phyloP scores from a whole-genome alignment of 2,888 invertebrate genomes.

The Orgyia antiqua region DNA sequence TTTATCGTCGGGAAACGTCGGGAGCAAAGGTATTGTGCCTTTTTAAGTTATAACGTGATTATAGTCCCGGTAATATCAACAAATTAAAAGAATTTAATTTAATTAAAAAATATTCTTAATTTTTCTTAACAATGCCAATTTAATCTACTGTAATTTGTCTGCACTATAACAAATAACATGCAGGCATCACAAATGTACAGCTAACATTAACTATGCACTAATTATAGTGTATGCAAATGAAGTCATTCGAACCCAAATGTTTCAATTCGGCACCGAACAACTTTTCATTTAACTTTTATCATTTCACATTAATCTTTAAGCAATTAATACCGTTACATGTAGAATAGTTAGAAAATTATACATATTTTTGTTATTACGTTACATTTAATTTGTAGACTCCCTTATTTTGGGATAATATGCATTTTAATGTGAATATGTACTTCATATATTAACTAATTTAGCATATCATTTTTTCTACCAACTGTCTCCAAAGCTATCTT shows the following conservation, averaged over 20 bases:
- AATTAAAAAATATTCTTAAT: too few species aligned
- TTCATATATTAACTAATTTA: too few species aligned
- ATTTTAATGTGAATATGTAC: too few species aligned
- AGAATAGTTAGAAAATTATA: constrained; percentile 15
- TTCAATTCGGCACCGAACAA: constrained; percentile 55
- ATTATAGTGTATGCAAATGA: constrained; percentile 68
- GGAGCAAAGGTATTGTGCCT: too few species aligned
- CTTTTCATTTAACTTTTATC: constrained; percentile 63
- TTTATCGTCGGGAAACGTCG: too few species aligned
- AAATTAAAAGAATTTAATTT: too few species aligned
- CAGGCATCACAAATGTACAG: constrained; percentile 7
- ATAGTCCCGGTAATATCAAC: too few species aligned
- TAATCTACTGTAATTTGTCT: constrained; percentile 10
- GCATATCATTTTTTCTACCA: too few species aligned
- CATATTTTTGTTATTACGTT: constrained; percentile 6
- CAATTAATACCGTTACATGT: constrained; percentile 32
- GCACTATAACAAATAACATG: constrained; percentile 5
- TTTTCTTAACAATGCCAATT: background rate
- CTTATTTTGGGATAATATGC: constrained; percentile 2
- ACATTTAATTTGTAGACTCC: constrained; percentile 5
- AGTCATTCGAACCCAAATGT: constrained; percentile 59
- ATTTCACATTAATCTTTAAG: constrained; percentile 43
- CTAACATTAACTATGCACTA: constrained; percentile 51
- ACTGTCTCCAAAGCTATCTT: too few species aligned
- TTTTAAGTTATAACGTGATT: too few species aligned